Evolutionary conservation across 2,888 invertebrate species (phyloP).

Genomic region (Drosophila robusta): DNA sequence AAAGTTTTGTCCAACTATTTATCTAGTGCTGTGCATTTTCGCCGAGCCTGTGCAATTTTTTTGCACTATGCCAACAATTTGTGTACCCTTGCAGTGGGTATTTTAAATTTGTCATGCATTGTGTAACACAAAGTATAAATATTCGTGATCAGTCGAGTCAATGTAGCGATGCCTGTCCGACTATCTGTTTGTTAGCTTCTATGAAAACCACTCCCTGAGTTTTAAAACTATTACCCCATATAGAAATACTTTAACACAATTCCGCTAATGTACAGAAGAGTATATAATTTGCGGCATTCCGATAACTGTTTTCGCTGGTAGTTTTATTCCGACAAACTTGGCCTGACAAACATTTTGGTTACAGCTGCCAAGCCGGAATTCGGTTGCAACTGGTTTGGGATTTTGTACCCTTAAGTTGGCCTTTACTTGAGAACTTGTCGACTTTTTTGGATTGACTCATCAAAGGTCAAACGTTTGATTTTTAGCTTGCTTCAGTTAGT

Average conservation of each 20-base stretch:
- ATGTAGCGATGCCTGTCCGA: background rate
- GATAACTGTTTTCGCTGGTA: background rate
- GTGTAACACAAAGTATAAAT: background rate
- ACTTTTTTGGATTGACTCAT: constrained; percentile 69
- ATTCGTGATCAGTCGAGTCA: background rate
- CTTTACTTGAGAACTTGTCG: constrained; percentile 20
- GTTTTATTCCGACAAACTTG: constrained; percentile 50
- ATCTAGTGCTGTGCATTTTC: constrained; percentile 67
- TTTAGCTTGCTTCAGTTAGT: constrained; percentile 46
- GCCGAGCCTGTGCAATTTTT: constrained; percentile 41
- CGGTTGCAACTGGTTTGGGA: constrained; percentile 25
- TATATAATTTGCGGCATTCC: background rate
- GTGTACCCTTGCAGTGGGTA: background rate
- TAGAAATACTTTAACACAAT: background rate
- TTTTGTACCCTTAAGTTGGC: constrained; percentile 55
- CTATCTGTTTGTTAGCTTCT: background rate
- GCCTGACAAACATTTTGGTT: constrained; percentile 72
- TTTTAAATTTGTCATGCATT: background rate
- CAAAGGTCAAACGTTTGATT: constrained; percentile 72
- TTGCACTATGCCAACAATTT: constrained; percentile 66
- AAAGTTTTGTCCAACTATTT: constrained; percentile 73
- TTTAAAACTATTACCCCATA: too few relatives aligned
- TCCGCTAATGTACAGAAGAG: background rate
- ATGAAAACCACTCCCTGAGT: too few relatives aligned
- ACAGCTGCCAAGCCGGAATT: constrained; percentile 41